Evolutionary conservation across 2,113 vertebrate genomes (phyloP), one percentile per base, ranked within the genome.

Genomic region (Phylloscopus trochilus): DNA sequence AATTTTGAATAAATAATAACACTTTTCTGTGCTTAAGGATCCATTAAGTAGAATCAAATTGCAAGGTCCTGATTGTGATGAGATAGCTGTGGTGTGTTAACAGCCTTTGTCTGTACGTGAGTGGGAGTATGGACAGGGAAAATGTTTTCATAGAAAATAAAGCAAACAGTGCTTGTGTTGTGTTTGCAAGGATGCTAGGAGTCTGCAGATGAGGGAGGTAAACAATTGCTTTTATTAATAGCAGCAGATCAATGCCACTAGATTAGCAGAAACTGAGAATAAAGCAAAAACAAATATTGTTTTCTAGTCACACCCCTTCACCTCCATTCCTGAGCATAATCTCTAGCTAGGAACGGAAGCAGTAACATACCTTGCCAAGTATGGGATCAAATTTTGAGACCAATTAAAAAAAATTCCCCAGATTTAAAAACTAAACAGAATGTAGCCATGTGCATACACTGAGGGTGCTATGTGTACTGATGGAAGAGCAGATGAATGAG

Each of bases 201-300:
- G 44, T 72, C 73, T 87, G 56, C 44, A 93, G 79, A 88, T 33
- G 59, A 95, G 84, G 1, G 22, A 96, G 53, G 66, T 75, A 94
- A 94, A 92, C 68, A 87, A 66, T 72, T 85, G 74, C 27, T 83
- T 93, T 94, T 86, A 93, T 96, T 94, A 96, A 92, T 47, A 94
- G 78, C 53, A 91, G 73, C 60, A 90, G 68, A 96, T 93, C 92
- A 87, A 90, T 96, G 90, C 49, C 80, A 92, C n/a, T 72, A 75
- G 47, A 86, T 81, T 83, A 70, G 59, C 39, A 81, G 73, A 92
- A 92, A 81, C n/a, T 39, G 27, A 69, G 83, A 88, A 83, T 56
- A 90, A 88, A 90, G 73, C 18, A 70, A 73, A 64, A 51, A 56
- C 44, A 46, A 70, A 26, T 27, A 24, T 31, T n/a, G 23, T 77